Conservation (phyloP, 2,797 vertebrate species). For the Oceanodroma leucorhoa region DNA sequence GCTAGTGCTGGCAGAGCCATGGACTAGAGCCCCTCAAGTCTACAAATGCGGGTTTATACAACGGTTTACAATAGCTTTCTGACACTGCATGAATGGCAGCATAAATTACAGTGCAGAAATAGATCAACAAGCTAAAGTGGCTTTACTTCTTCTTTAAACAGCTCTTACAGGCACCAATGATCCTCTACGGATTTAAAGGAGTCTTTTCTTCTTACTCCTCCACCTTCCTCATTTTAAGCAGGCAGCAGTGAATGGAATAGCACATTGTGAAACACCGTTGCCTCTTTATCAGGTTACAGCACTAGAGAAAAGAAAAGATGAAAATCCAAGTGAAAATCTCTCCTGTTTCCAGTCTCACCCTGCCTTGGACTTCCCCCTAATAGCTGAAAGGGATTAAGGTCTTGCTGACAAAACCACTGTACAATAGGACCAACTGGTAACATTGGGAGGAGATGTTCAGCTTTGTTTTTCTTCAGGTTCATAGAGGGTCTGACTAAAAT, state of each 20-base stretch:
- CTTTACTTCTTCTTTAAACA: constrained; percentile 38
- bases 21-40: not conserved
- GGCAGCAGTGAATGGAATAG: not conserved
- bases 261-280: not conserved
- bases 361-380: not conserved
- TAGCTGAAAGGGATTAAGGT: constrained; percentile 29
- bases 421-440: not conserved
- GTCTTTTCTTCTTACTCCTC: constrained; percentile 32
- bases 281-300: constrained; percentile 23
- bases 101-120: constrained; percentile 47
- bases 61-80: not conserved
- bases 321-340: constrained; percentile 31
- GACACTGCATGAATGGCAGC: constrained; percentile 5
- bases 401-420: not conserved
- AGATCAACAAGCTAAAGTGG: constrained; percentile 47
- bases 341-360: not conserved
- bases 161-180: constrained; percentile 3
- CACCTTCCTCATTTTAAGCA: constrained; percentile 51
- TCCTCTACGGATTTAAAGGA: not conserved
- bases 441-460: not conserved
- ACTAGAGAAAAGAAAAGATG: not conserved
- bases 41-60: not conserved
- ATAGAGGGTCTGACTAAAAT: not conserved
- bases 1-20: not conserved
- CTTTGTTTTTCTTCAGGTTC: not conserved